Conservation (phyloP, 2,888 invertebrate species). For the Pollenia griseotomentosa region DNA sequence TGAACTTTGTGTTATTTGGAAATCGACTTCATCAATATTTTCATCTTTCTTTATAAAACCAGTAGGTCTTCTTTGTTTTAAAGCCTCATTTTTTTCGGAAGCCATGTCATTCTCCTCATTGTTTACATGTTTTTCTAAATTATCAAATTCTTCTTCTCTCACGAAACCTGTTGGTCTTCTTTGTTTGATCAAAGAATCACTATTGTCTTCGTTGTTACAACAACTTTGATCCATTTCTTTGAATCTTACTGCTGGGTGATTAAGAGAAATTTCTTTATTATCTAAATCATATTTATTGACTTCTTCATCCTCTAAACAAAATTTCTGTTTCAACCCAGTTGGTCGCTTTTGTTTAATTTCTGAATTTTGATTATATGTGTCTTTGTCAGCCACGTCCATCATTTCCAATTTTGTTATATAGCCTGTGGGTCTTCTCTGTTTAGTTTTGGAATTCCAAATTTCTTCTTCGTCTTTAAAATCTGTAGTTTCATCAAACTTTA, state of each 20-base stretch:
- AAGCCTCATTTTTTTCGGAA: slow-evolving; percentile 30
- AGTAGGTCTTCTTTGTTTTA: slow-evolving; percentile 52
- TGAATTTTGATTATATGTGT: not conserved
- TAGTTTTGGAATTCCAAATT: not conserved
- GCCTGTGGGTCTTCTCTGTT: slow-evolving; percentile 62
- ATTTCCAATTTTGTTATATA: slow-evolving; percentile 31
- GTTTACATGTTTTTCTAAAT: slow-evolving; percentile 31
- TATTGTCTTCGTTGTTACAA: slow-evolving; percentile 1
- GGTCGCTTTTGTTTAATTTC: slow-evolving; percentile 36
- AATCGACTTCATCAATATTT: slow-evolving; percentile 7
- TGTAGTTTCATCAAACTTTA: slow-evolving; percentile 26
- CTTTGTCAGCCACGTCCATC: not conserved
- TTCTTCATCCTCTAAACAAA: not conserved
- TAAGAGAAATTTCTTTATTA: not conserved
- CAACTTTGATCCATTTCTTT: not conserved
- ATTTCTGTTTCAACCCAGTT: slow-evolving; percentile 47
- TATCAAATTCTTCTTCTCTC: not conserved
- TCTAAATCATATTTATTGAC: not conserved
- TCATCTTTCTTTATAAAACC: slow-evolving; percentile 29
- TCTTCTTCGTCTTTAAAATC: slow-evolving; percentile 31
- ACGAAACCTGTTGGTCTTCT: slow-evolving; percentile 31
- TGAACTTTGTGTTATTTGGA: not conserved
- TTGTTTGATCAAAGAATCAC: slow-evolving; percentile 21
- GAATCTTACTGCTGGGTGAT: slow-evolving; percentile 5
- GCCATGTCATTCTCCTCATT: not conserved